phyloP scores from a whole-genome alignment of 2,113 vertebrate genomes.

The Tupaia chinensis region DNA sequence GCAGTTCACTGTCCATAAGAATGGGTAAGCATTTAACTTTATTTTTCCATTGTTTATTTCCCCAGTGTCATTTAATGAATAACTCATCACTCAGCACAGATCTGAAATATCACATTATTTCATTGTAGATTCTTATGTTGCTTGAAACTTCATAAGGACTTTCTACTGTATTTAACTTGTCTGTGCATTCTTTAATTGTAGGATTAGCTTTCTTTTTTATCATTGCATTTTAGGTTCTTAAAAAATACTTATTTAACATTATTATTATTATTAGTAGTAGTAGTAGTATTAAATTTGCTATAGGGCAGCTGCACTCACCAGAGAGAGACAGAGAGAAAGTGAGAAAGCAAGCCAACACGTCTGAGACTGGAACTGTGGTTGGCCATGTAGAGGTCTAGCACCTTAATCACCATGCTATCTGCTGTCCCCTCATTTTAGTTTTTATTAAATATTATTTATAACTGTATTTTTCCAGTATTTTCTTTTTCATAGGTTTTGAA shows the following conservation, averaged over 20 bases:
- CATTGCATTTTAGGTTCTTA: not conserved
- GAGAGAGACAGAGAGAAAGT: too few relatives aligned
- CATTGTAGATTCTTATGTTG: not conserved
- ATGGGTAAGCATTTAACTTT: not conserved
- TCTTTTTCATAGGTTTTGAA: conserved; percentile 33
- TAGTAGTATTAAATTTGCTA: too few relatives aligned
- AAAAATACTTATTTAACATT: too few relatives aligned
- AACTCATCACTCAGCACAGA: not conserved
- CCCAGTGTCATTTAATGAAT: not conserved
- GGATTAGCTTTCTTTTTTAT: not conserved
- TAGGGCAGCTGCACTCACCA: too few relatives aligned
- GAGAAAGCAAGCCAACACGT: too few relatives aligned
- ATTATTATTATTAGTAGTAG: too few relatives aligned
- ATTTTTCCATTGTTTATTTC: not conserved
- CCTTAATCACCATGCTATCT: too few relatives aligned
- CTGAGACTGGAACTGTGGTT: too few relatives aligned
- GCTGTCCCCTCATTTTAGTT: too few relatives aligned
- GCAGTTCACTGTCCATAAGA: not conserved
- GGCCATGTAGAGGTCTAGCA: too few relatives aligned
- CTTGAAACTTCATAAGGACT: not conserved
- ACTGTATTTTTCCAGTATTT: not conserved
- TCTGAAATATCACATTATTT: conserved; percentile 33
- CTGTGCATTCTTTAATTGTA: not conserved
- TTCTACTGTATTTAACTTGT: not conserved
- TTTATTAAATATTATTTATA: not conserved